Percentiles rank a stretch among this genome's conserved stretches.
phyloP scores from a whole-genome alignment of 2,797 vertebrate species.

The Anabacerthia variegaticeps region DNA sequence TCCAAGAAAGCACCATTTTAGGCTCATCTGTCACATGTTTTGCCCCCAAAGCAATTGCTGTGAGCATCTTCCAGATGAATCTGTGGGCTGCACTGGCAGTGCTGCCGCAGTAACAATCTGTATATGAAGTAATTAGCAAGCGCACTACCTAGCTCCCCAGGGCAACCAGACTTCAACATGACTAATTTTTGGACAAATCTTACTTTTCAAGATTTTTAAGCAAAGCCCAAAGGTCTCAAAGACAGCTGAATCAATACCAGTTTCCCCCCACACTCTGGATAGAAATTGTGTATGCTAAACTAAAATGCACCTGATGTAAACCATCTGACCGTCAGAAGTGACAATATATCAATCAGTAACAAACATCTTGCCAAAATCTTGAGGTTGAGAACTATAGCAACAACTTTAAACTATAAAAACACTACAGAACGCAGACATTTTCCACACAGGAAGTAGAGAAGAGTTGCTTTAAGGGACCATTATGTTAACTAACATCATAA shows the following conservation, averaged over 20 bases:
- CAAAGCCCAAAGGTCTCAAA: neutral
- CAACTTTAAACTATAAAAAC: neutral
- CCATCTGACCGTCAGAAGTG: neutral
- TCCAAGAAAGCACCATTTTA: neutral
- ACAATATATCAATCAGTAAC: neutral
- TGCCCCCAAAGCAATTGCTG: neutral
- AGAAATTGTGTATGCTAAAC: neutral
- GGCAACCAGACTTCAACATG: neutral
- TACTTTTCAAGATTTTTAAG: neutral
- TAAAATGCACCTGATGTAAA: neutral
- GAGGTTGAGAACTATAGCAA: neutral
- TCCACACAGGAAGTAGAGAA: neutral
- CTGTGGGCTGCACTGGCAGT: neutral
- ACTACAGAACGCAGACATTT: neutral
- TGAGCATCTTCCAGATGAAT: neutral
- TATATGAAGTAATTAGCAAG: neutral
- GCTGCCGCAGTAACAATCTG: neutral
- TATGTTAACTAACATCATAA: neutral
- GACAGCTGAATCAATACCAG: neutral
- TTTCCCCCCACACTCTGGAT: fast-evolving
- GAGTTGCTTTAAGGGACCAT: neutral
- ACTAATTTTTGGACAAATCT: neutral
- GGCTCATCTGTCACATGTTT: neutral
- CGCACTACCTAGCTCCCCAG: neutral
- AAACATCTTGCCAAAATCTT: neutral